Evolutionary conservation across 1,140 invertebrate genomes (phyloP).

Genomic region (Drosophila nebulosa): DNA sequence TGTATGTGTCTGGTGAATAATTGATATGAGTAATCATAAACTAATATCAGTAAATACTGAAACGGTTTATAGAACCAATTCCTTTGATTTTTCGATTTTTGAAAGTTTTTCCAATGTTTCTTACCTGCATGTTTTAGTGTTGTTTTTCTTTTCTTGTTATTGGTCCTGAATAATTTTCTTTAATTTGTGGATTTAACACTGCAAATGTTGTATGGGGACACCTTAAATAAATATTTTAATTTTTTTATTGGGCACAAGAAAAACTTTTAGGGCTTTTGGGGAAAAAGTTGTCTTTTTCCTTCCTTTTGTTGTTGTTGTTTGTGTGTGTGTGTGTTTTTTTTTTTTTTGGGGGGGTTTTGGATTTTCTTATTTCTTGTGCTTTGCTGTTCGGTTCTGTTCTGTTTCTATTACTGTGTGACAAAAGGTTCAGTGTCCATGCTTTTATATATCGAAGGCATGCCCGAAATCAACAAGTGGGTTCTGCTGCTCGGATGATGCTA

Average conservation of each 20-base stretch:
- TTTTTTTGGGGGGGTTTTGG: neutral
- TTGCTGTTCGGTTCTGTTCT: slow-evolving; percentile 25
- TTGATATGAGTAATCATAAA: no score
- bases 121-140: slow-evolving; percentile 35
- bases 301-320: neutral
- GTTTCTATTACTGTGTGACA: slow-evolving; percentile 57
- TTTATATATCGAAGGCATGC: slow-evolving; percentile 67
- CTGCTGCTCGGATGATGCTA: slow-evolving; percentile 4
- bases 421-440: slow-evolving; percentile 71
- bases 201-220: neutral
- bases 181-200: no score
- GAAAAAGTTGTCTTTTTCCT: neutral
- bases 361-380: neutral
- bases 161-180: no score
- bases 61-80: no score
- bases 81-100: no score
- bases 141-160: neutral
- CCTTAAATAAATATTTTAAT: slow-evolving; percentile 19
- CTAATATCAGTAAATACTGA: no score
- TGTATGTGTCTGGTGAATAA: no score
- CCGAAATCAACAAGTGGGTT: slow-evolving; percentile 70
- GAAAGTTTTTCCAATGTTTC: no score
- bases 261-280: slow-evolving; percentile 27
- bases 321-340: neutral
- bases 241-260: neutral